Base-by-base conservation (phyloP, 2,888 invertebrate genomes). In the Tenthredo distinguenda region DNA sequence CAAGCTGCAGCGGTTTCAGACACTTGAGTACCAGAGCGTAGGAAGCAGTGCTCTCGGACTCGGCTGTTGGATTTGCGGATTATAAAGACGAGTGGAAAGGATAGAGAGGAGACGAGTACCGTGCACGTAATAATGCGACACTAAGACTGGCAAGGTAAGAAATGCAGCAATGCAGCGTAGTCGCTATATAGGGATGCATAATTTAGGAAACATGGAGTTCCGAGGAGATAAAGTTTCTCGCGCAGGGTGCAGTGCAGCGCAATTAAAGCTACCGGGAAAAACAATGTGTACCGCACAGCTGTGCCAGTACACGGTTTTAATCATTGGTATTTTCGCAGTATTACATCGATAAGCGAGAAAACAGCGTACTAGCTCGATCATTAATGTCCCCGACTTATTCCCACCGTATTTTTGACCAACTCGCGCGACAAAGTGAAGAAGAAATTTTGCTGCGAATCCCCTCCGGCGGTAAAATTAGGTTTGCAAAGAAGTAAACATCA, bases 401-500 rank as follows among this genome's bases (percentile, higher is more conserved):
- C 34, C 31, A 26, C 77, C 31, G 34, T 77, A 50, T 50, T 18
- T 40, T 62, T 40, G 40, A 40, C 18, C 81, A 58, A 37, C 62
- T 58, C 58, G 5, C 37, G 62, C 40, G 21, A 62, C 34, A 81
- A 58, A 81, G 58, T 62, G 18, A 2, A 6, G 21, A 37, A 62
- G 37, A 37, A 62, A 81, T 81, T n/a, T 12, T 21, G 2, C 37
- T 26, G 21, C n/a, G 81, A 62, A 21, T 62, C 26, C 58, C 58
- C 40, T n/a, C 18, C n/a, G 89, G 88, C 88, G 89, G 89, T 88
- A 87, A 91, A 92, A 92, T 92, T 92, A 92, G 92, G 91, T 92
- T 92, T 91, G 91, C 92, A 92, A 92, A 93, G 91, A 91, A 91
- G 92, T 92, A 91, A 92, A 92, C 91, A 92, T 91, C 90, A 90